Percentiles rank a stretch among this genome's conserved stretches.
Conservation (phyloP, 2,888 invertebrate species). For the Masnerella sp. region DNA sequence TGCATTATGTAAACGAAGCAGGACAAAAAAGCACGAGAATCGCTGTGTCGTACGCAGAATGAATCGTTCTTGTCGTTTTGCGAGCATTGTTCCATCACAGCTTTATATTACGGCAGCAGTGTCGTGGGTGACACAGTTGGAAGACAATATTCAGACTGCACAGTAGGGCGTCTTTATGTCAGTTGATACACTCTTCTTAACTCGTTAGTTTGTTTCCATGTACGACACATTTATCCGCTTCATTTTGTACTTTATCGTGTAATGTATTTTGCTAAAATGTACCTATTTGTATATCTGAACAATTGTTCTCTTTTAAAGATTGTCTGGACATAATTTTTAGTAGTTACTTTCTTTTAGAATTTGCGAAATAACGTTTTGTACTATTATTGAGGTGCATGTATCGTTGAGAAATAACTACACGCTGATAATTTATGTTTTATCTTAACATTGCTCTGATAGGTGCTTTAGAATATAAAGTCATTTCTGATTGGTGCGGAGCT, state of each 20-base stretch:
- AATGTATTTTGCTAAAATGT: conserved; percentile 25
- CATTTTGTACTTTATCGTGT: conserved; percentile 47
- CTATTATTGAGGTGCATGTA: no score
- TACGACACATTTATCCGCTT: conserved; percentile 48
- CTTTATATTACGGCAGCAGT: conserved; percentile 58
- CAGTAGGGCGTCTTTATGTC: conserved; percentile 60
- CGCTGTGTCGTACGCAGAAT: conserved; percentile 35
- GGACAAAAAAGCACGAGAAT: conserved; percentile 28
- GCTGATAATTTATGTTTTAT: no score
- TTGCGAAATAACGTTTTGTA: no score
- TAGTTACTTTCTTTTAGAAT: no score
- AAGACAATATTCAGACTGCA: conserved; percentile 57
- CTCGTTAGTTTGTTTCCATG: conserved; percentile 49
- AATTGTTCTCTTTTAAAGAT: no score
- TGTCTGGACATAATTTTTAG: no score
- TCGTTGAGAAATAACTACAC: no score
- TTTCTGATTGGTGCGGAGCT: no score
- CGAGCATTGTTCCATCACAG: conserved; percentile 60
- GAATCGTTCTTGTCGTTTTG: conserved; percentile 56
- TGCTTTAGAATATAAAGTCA: no score
- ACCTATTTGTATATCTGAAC: conserved; percentile 20
- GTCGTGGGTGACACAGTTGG: conserved; percentile 62
- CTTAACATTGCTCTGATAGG: no score
- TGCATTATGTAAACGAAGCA: conserved; percentile 53
- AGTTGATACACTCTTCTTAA: conserved; percentile 45